These are phyloP conservation scores for Tetropium fuscum DNA, from an alignment of 2,888 invertebrate genomes.

Conservation along the genomic window DNA sequence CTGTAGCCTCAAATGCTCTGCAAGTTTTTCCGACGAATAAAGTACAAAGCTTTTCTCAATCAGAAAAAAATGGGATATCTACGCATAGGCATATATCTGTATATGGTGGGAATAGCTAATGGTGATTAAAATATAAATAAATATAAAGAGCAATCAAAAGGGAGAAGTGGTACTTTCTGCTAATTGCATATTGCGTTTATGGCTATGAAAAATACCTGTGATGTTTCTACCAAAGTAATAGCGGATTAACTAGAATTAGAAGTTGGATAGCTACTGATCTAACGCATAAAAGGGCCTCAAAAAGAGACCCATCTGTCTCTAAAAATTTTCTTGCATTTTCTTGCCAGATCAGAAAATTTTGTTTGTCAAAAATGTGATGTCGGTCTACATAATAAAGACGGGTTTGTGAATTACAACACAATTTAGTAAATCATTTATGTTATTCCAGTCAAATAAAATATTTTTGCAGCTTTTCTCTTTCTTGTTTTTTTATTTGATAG, in stretches of 20 bases:
- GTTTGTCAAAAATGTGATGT: too few relatives aligned
- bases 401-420: too few relatives aligned
- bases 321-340: constrained; percentile 9
- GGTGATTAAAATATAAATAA: background rate
- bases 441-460: too few relatives aligned
- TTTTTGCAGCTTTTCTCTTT: too few relatives aligned
- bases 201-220: background rate
- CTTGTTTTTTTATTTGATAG: too few relatives aligned
- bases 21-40: background rate
- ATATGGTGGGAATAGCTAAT: constrained; percentile 8
- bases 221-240: background rate
- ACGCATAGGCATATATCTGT: too few relatives aligned
- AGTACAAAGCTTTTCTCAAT: constrained; percentile 10
- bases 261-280: background rate
- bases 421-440: too few relatives aligned
- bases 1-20: constrained; percentile 7
- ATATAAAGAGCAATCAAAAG: too few relatives aligned
- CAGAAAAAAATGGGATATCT: constrained; percentile 8
- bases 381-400: too few relatives aligned
- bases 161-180: background rate
- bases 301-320: constrained; percentile 6
- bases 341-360: constrained; percentile 9
- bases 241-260: too few relatives aligned
- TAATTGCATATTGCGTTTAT: background rate
- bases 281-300: constrained; percentile 11